These are phyloP conservation scores for Tylochromis polylepis DNA, from an alignment of 2,113 vertebrate species.

Conservation along the genomic window DNA sequence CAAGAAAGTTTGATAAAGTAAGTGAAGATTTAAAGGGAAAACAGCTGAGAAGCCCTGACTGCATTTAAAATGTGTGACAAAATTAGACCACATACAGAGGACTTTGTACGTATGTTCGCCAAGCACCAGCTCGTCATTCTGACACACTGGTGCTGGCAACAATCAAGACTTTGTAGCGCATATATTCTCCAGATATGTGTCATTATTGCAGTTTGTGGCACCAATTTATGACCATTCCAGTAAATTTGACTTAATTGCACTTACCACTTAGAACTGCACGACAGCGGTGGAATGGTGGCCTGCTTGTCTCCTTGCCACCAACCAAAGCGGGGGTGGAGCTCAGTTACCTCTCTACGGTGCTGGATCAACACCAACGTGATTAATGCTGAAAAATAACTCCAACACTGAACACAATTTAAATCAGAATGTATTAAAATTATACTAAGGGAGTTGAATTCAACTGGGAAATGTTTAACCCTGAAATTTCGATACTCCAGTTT, in stretches of 20 bases:
- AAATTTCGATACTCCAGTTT: no score
- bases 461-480: no score
- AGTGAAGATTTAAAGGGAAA: background rate
- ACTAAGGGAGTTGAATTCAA: fast-evolving
- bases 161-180: background rate
- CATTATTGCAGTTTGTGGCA: background rate
- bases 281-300: background rate
- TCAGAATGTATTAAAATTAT: background rate
- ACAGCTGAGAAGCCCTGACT: background rate
- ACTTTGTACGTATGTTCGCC: background rate
- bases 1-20: background rate
- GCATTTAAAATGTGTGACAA: background rate
- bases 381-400: no score
- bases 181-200: background rate
- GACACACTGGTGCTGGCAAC: background rate
- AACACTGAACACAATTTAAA: background rate
- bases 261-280: background rate
- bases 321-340: background rate
- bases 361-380: no score
- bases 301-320: background rate
- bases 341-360: background rate
- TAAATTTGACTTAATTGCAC: background rate
- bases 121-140: background rate
- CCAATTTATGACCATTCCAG: background rate
- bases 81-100: background rate